These are phyloP conservation scores for Pandemis corylana DNA, from an alignment of 2,888 invertebrate genomes.

Conservation along the genomic window DNA sequence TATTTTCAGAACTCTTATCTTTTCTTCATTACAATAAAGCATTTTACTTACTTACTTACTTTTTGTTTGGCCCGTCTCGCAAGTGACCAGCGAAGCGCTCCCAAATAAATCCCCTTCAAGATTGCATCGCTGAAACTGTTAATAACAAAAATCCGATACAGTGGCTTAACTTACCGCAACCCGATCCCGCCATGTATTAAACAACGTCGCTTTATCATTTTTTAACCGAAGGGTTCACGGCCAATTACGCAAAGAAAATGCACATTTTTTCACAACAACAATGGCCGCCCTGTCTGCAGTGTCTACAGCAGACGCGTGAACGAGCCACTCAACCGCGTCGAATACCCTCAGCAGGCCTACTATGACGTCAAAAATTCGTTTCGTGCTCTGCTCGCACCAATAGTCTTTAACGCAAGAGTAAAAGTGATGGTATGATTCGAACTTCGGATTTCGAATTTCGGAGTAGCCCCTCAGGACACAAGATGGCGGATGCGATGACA, in stretches of 20 bases:
- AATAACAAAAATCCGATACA: background rate
- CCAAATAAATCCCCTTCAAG: background rate
- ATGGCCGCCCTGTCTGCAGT: conserved; percentile 56
- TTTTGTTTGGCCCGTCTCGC: background rate
- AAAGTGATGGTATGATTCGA: too few relatives aligned
- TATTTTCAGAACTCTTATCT: too few relatives aligned
- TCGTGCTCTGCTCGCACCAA: too few relatives aligned
- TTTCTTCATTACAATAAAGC: too few relatives aligned
- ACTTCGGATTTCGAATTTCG: too few relatives aligned
- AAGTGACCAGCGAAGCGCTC: background rate
- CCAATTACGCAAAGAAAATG: conserved; percentile 75
- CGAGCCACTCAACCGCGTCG: conserved; percentile 75
- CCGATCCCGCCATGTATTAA: conserved; percentile 12
- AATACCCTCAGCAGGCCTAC: conserved; percentile 60
- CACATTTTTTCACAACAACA: conserved; percentile 63
- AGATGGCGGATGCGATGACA: conserved; percentile 70
- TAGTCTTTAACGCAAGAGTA: too few relatives aligned
- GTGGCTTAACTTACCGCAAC: background rate
- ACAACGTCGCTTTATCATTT: conserved; percentile 38
- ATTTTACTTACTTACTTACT: too few relatives aligned
- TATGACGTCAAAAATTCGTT: too few relatives aligned
- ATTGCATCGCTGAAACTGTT: background rate
- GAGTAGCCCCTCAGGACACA: conserved; percentile 61
- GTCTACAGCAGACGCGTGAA: conserved; percentile 65
- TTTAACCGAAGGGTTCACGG: conserved; percentile 58